Conservation (phyloP, 2,888 invertebrate genomes). For the Eremobia ochroleuca region DNA sequence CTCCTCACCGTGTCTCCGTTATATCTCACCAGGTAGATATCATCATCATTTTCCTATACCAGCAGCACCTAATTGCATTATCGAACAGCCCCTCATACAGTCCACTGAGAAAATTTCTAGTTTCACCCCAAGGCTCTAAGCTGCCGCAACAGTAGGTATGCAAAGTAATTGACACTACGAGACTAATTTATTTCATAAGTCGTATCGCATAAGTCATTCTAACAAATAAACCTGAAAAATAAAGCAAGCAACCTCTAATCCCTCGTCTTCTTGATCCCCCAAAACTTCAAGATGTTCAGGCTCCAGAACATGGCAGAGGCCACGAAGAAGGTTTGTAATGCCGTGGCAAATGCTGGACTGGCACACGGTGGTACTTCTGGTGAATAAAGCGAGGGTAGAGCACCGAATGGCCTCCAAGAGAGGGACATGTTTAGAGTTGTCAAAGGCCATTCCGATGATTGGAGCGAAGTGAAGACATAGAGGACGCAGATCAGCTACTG, state of each 20-base stretch:
- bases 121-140: too few relatives aligned
- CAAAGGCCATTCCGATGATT: conserved; percentile 93
- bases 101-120: too few relatives aligned
- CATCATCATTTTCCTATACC: too few relatives aligned
- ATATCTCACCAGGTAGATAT: too few relatives aligned
- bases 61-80: too few relatives aligned
- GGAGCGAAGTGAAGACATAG: conserved; percentile 93
- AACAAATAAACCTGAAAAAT: conserved; percentile 31
- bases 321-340: conserved; percentile 91
- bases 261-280: conserved; percentile 89
- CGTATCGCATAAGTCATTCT: conserved; percentile 16
- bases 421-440: conserved; percentile 92
- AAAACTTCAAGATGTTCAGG: conserved; percentile 90
- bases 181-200: too few relatives aligned
- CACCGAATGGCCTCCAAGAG: conserved; percentile 93
- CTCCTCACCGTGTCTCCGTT: too few relatives aligned
- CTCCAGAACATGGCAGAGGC: conserved; percentile 92
- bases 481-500: conserved; percentile 91
- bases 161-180: too few relatives aligned
- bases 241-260: conserved; percentile 52
- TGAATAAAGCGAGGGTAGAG: conserved; percentile 90
- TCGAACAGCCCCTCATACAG: too few relatives aligned
- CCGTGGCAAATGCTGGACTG: conserved; percentile 81
- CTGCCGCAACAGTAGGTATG: neutral
- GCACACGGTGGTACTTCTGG: conserved; percentile 84